Base-by-base conservation (phyloP, 2,797 vertebrate species). In the Phyllotis vaccarum region DNA sequence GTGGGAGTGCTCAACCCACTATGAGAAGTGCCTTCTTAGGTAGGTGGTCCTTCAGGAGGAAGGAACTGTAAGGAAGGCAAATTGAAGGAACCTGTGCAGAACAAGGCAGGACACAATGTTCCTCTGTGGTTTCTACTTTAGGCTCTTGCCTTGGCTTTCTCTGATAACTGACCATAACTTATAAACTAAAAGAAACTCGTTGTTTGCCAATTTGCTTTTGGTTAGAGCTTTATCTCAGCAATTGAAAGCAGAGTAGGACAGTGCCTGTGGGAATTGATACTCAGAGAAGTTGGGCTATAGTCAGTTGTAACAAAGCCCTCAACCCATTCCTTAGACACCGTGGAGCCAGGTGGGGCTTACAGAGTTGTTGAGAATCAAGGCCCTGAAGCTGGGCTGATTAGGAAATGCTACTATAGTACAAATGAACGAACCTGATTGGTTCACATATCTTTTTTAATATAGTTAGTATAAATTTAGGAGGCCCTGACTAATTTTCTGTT, bases 381-480 rank as follows among this genome's bases (percentile, higher is more conserved):
- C 58, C 27, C 0, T 85, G 58, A 16, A 46, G 2, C 43, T 40
- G 52, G 31, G 27, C 29, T 91, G 34, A 80, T 64, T 56, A n/a
- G 54, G 46, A 62, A 72, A 43, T 70, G 22, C n/a, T n/a, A n/a
- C n/a, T n/a, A n/a, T n/a, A n/a, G n/a, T n/a, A n/a, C 75, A 93
- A 60, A 56, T 49, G 12, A 90, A 70, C n/a, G 34, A 89, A 49
- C 85, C 62, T 43, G 54, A 90, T 37, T 78, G 27, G 29, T 1
- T 75, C 64, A 78, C 56, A 89, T 60, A 40, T 40, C 16, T 75
- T 92, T 97, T 58, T 80, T n/a, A 85, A 70, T n/a, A 62, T 58
- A 31, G 43, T 88, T 17, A 72, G 10, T 75, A 29, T 5, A 1
- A 7, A 54, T 58, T 40, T 81, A 49, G 37, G 40, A 89, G 21